phyloP scores from a whole-genome alignment of 92 coral and sea anemone genomes.

The Meandrina meandrites region DNA sequence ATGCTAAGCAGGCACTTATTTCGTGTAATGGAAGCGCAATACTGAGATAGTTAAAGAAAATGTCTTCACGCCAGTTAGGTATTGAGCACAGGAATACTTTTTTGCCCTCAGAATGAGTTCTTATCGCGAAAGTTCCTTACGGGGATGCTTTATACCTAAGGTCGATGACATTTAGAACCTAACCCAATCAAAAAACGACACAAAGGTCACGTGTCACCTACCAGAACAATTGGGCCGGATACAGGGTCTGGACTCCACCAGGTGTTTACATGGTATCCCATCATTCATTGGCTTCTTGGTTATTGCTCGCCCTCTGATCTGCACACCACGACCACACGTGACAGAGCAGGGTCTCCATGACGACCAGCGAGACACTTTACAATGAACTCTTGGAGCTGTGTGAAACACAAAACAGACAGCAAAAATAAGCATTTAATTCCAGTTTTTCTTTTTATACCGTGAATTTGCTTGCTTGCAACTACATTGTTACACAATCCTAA shows the following conservation, averaged over 20 bases:
- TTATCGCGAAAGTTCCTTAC: neutral
- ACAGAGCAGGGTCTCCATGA: slow-evolving; percentile 81
- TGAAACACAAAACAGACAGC: neutral
- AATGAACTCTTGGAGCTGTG: slow-evolving; percentile 60
- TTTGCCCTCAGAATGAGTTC: no score
- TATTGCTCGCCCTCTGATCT: slow-evolving; percentile 72
- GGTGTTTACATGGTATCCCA: slow-evolving; percentile 76
- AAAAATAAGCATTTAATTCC: neutral
- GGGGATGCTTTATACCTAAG: neutral
- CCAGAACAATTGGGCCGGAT: slow-evolving; percentile 45
- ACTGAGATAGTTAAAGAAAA: no score
- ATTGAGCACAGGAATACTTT: no score
- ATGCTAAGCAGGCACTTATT: no score
- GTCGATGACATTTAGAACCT: neutral
- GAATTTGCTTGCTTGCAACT: no score
- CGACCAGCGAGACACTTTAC: slow-evolving; percentile 91
- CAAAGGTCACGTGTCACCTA: neutral
- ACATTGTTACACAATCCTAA: no score
- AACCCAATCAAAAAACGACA: neutral
- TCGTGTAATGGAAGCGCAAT: no score
- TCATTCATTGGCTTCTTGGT: slow-evolving; percentile 60
- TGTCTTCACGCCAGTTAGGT: no score
- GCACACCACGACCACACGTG: slow-evolving; percentile 71
- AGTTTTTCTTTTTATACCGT: no score
- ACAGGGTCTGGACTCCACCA: slow-evolving; percentile 54